These are phyloP conservation scores for Cyclargus thomasi DNA, from an alignment of 1,140 invertebrate species.

Conservation along the genomic window DNA sequence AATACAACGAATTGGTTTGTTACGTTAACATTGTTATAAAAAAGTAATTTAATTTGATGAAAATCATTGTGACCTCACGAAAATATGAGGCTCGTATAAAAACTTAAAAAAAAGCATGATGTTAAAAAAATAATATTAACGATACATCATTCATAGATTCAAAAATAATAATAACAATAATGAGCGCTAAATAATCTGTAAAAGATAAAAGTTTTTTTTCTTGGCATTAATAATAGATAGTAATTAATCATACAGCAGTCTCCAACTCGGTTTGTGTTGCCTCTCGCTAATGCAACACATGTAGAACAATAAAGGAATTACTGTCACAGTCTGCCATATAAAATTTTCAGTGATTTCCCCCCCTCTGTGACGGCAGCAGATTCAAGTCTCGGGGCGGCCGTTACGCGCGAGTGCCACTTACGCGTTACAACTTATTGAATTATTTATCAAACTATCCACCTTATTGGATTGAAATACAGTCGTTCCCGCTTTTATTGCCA, in stretches of 20 bases:
- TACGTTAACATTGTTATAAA: too few species aligned
- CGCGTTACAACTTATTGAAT: constrained; percentile 69
- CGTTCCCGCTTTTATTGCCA: constrained; percentile 30
- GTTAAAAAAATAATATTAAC: too few species aligned
- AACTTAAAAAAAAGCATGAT: too few species aligned
- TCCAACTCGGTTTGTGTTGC: constrained; percentile 8
- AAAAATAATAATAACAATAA: too few species aligned
- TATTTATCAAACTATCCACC: constrained; percentile 66
- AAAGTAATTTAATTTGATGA: too few species aligned
- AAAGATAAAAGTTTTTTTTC: too few species aligned
- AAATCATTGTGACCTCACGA: too few species aligned
- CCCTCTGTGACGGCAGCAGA: constrained; percentile 38
- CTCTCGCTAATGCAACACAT: constrained; percentile 20
- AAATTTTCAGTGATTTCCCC: constrained; percentile 52
- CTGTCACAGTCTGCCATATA: constrained; percentile 35
- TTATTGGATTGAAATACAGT: constrained; percentile 70
- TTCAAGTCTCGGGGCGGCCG: constrained; percentile 48
- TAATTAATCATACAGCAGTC: neutral
- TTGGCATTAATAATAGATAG: neutral
- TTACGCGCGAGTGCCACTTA: constrained; percentile 66
- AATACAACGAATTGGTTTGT: too few species aligned
- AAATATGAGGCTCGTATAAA: too few species aligned
- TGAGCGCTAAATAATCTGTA: too few species aligned
- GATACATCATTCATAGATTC: too few species aligned
- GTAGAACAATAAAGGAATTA: constrained; percentile 42